phyloP scores from a whole-genome alignment of 2,113 vertebrate genomes.

The Chrysochloris asiatica region DNA sequence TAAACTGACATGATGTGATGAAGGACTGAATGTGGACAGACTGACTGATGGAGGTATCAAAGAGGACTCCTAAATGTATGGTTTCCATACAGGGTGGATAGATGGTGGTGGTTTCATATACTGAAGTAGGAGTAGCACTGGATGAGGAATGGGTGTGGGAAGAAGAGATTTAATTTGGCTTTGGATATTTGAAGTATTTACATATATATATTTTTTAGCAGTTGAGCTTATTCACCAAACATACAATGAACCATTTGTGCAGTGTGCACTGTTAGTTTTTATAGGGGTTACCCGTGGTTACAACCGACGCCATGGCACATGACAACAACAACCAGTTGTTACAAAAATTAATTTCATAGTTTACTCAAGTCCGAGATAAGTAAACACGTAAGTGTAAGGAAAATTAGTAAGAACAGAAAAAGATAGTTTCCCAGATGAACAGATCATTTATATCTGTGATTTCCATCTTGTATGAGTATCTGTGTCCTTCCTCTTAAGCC shows the following conservation, averaged over 20 bases:
- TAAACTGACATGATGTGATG: slow-evolving; percentile 28
- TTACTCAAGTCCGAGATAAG: too few species aligned
- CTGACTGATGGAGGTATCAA: background rate
- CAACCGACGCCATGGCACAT: too few species aligned
- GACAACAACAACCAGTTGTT: too few species aligned
- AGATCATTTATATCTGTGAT: background rate
- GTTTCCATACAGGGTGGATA: background rate
- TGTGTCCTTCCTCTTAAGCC: background rate
- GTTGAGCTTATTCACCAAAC: background rate
- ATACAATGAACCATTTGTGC: background rate
- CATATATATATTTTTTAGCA: background rate
- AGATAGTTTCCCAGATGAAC: background rate
- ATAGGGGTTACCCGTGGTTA: background rate
- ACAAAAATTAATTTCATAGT: background rate
- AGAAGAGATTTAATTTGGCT: slow-evolving; percentile 2
- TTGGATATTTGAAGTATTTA: slow-evolving; percentile 30
- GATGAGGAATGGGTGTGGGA: background rate
- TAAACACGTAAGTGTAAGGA: background rate
- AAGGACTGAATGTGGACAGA: background rate
- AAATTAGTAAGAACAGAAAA: background rate
- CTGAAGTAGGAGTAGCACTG: background rate
- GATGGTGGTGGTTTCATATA: slow-evolving; percentile 6
- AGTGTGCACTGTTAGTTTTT: background rate
- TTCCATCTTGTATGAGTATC: slow-evolving; percentile 2
- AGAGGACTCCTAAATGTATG: slow-evolving; percentile 4